A percentile compares a stretch with the other conserved stretches of the same genome.
Conservation (phyloP, 2,888 invertebrate species). For the Lamellibrachia satsuma region DNA sequence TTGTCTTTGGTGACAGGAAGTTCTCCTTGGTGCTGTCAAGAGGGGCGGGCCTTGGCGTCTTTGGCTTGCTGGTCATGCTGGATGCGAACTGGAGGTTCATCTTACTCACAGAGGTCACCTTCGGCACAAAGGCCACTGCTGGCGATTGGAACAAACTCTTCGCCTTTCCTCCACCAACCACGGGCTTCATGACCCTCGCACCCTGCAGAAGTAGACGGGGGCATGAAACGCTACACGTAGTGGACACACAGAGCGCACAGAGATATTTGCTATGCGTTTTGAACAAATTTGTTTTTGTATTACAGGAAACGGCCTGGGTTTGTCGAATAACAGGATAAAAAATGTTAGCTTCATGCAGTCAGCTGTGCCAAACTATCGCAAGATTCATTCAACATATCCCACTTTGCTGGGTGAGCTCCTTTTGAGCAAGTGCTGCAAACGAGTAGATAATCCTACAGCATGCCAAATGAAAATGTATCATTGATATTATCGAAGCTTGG, state of each 20-base stretch:
- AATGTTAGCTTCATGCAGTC: too few species aligned
- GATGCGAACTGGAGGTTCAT: background rate
- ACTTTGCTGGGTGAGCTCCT: too few species aligned
- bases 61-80: background rate
- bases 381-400: too few species aligned
- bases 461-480: too few species aligned
- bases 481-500: too few species aligned
- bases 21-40: background rate
- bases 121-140: background rate
- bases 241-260: background rate
- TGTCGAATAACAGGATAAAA: too few species aligned
- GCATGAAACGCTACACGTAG: background rate
- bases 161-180: background rate
- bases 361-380: too few species aligned
- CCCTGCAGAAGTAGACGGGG: background rate
- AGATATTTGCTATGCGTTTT: too few species aligned
- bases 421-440: too few species aligned
- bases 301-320: too few species aligned
- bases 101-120: background rate
- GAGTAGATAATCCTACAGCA: too few species aligned
- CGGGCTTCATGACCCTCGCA: constrained; percentile 18
- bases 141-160: background rate
- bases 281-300: too few species aligned
- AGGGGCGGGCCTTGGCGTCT: background rate
- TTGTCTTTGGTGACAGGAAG: background rate